Evolutionary conservation across 2,797 vertebrate species (phyloP).

Genomic region (Rhodeus uyekii): DNA sequence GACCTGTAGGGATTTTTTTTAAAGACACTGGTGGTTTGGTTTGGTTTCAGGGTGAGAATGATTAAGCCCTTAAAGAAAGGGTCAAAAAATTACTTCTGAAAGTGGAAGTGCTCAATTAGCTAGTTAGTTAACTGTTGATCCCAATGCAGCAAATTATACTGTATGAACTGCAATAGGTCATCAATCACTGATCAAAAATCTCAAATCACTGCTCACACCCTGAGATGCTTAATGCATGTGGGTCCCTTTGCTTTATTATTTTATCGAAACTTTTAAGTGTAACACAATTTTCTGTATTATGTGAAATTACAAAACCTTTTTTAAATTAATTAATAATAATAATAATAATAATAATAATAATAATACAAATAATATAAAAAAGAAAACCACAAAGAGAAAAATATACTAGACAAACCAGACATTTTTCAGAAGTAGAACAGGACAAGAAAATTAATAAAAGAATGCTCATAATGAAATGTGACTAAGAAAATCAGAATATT

Average conservation of each 20-base stretch:
- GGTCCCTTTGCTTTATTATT: background rate
- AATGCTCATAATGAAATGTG: conserved; percentile 58
- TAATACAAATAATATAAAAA: too few species aligned
- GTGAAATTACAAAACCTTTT: background rate
- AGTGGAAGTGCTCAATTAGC: background rate
- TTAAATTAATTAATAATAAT: background rate
- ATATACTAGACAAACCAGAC: too few species aligned
- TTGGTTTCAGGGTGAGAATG: conserved; percentile 21
- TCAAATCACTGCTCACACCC: background rate
- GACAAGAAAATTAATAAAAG: too few species aligned
- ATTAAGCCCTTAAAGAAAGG: conserved; percentile 13
- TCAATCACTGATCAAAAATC: too few species aligned
- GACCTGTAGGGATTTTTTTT: conserved; percentile 39
- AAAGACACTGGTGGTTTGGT: background rate
- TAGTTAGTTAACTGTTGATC: background rate
- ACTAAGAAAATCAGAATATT: conserved; percentile 66
- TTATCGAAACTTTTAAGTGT: background rate
- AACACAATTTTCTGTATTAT: background rate
- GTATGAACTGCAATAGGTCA: too few species aligned
- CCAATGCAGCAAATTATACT: background rate
- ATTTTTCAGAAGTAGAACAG: too few species aligned
- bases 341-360: too few species aligned
- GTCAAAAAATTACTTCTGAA: background rate
- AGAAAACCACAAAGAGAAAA: too few species aligned
- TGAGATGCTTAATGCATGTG: background rate